These are phyloP conservation scores for Drosophila saltans DNA, from an alignment of 1,140 invertebrate species.

Conservation along the genomic window DNA sequence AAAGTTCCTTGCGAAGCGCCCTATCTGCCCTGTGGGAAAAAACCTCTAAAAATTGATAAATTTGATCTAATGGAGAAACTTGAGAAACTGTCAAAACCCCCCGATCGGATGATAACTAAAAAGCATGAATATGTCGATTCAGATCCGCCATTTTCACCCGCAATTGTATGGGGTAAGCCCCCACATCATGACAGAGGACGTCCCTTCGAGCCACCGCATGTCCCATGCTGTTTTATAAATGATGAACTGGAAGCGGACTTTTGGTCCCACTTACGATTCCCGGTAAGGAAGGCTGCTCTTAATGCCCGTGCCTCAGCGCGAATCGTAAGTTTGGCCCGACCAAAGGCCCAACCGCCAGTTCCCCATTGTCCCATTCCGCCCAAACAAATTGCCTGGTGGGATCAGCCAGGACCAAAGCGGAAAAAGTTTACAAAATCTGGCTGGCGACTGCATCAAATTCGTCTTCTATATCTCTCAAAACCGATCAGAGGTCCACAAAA, in stretches of 20 bases:
- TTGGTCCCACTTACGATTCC: constrained; percentile 57
- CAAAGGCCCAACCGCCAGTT: constrained; percentile 25
- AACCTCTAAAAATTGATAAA: constrained; percentile 2
- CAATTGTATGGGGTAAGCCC: constrained; percentile 32
- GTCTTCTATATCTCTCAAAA: constrained; percentile 52
- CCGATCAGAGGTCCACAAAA: constrained; percentile 11
- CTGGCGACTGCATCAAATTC: constrained; percentile 51
- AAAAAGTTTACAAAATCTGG: constrained; percentile 43
- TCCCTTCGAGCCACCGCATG: constrained; percentile 45
- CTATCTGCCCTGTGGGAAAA: constrained; percentile 31
- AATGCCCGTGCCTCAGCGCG: constrained; percentile 29
- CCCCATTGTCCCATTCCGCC: constrained; percentile 46
- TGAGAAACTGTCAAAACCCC: constrained; percentile 28
- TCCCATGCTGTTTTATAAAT: constrained; percentile 46
- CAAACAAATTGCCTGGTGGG: constrained; percentile 17
- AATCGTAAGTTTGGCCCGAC: constrained; percentile 42
- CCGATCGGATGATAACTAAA: constrained; percentile 37
- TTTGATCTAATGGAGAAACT: constrained; percentile 18
- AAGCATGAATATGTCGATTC: constrained; percentile 27
- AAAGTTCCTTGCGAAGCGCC: constrained; percentile 21
- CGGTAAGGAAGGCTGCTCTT: constrained; percentile 39
- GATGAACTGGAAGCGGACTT: constrained; percentile 48
- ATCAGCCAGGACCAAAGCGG: constrained; percentile 32
- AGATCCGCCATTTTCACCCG: constrained; percentile 46
- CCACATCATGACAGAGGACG: constrained; percentile 53